Percentiles rank a stretch among this genome's conserved stretches.
These are phyloP conservation scores for Pristionchus japonicus DNA, from an alignment of 2,888 invertebrate species.

Conservation along the genomic window DNA sequence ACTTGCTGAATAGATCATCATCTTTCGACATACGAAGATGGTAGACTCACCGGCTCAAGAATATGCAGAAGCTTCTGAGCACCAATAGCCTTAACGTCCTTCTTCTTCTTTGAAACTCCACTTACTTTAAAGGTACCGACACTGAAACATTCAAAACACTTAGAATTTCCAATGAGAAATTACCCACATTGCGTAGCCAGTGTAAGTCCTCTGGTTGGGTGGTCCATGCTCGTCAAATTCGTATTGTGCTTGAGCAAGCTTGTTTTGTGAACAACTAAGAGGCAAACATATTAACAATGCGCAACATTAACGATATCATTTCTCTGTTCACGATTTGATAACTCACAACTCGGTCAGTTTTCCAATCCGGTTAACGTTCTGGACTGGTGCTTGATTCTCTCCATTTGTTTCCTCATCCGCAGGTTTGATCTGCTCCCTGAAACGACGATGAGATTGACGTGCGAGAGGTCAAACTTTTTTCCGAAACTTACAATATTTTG, in stretches of 20 bases:
- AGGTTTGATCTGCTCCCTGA: conserved; percentile 21
- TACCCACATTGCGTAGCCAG: conserved; percentile 89
- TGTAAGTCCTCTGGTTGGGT: conserved; percentile 93
- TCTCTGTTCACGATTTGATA: no score
- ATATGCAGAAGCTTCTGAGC: conserved; percentile 87
- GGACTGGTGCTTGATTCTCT: not conserved
- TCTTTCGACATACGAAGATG: not conserved
- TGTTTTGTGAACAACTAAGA: conserved; percentile 70
- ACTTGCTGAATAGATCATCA: not conserved
- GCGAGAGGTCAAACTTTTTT: no score
- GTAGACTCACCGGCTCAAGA: conserved; percentile 47
- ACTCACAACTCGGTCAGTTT: conserved; percentile 84
- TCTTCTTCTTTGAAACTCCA: conserved; percentile 89
- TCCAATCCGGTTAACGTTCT: conserved; percentile 87
- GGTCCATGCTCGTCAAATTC: conserved; percentile 87
- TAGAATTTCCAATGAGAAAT: not conserved
- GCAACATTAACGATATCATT: no score
- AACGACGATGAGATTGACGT: not conserved
- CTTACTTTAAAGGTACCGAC: conserved; percentile 49
- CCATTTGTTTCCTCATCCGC: not conserved
- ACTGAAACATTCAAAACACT: conserved; percentile 45
- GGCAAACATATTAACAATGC: no score
- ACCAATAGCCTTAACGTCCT: conserved; percentile 94
- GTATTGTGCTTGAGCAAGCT: conserved; percentile 95
- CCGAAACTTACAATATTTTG: conserved; percentile 51